These are phyloP conservation scores for Pseudotriccus pelzelni DNA, from an alignment of 2,797 vertebrate genomes.

Conservation along the genomic window DNA sequence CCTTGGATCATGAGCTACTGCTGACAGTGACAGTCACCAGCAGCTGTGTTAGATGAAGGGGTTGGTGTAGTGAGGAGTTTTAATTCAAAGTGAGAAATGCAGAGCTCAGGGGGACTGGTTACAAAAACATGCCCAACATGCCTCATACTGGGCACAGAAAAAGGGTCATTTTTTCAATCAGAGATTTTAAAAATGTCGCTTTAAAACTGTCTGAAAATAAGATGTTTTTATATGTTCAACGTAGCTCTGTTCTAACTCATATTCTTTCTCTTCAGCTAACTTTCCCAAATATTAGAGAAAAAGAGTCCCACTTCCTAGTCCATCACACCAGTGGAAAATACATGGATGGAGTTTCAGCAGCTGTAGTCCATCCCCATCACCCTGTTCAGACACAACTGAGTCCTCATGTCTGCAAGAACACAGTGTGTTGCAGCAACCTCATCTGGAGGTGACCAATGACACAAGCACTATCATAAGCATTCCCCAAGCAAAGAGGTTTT, in stretches of 20 bases:
- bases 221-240: not conserved
- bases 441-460: not conserved
- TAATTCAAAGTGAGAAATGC: not conserved
- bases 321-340: not conserved
- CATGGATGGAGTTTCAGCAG: not conserved
- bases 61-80: not conserved
- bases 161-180: not conserved
- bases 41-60: not conserved
- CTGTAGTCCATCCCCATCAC: not conserved
- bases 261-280: not conserved
- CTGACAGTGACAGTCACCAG: not conserved
- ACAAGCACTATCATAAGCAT: fast-evolving
- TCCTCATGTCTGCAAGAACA: not conserved
- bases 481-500: not conserved
- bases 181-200: not conserved
- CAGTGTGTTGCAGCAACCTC: not conserved
- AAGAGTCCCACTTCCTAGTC: not conserved
- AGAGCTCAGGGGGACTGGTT: not conserved
- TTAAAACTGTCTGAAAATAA: not conserved
- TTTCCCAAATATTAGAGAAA: not conserved
- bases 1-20: not conserved
- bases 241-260: not conserved
- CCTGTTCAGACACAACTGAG: not conserved
- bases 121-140: not conserved
- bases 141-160: not conserved